These are phyloP conservation scores for Molorchus minor DNA, from an alignment of 2,888 invertebrate genomes.

Conservation along the genomic window DNA sequence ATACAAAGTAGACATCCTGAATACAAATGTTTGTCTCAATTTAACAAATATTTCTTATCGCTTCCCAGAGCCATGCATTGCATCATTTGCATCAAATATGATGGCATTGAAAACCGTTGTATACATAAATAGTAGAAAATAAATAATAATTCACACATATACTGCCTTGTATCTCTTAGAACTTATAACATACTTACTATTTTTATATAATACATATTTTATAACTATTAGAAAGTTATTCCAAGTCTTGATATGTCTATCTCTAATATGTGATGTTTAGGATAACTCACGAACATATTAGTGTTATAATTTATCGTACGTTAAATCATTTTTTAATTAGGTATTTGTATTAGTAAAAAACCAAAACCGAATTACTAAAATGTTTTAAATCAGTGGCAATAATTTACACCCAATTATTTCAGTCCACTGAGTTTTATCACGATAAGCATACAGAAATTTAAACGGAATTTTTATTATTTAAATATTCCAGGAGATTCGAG, in stretches of 20 bases:
- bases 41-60: no score
- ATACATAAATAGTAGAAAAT: no score
- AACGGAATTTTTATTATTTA: constrained; percentile 26
- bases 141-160: no score
- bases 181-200: no score
- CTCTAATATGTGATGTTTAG: constrained; percentile 5
- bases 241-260: background rate
- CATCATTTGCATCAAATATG: no score
- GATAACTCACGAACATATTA: constrained; percentile 6
- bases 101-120: no score
- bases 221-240: constrained; percentile 14
- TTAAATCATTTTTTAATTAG: constrained; percentile 27
- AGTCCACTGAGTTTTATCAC: constrained; percentile 18
- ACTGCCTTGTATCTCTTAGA: no score
- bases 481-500: constrained; percentile 14
- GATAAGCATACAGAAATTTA: constrained; percentile 23
- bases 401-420: constrained; percentile 25
- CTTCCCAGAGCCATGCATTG: no score
- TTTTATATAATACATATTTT: no score
- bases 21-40: no score
- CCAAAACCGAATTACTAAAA: constrained; percentile 17
- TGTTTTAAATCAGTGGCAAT: constrained; percentile 21
- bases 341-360: constrained; percentile 15
- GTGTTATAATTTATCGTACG: constrained; percentile 15
- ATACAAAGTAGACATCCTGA: no score